Evolutionary conservation across 2,113 vertebrate species (phyloP).

Genomic region (Sporophila hypoxantha): DNA sequence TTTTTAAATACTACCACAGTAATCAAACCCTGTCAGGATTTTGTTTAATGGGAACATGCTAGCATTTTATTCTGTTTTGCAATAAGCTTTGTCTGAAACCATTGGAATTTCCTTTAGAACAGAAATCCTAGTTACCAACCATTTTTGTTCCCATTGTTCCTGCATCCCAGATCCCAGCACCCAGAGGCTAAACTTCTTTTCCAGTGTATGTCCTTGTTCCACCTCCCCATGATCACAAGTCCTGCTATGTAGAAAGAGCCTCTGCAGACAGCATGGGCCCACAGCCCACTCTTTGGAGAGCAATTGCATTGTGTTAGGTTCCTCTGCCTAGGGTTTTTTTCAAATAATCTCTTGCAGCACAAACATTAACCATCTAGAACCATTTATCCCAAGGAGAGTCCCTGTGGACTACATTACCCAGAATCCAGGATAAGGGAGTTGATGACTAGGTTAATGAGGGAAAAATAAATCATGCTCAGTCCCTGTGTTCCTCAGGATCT

Average conservation of each 20-base stretch:
- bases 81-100: constrained; percentile 10
- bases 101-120: constrained; percentile 28
- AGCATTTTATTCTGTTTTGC: constrained; percentile 19
- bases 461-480: not conserved
- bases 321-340: not conserved
- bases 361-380: not conserved
- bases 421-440: not conserved
- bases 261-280: not conserved
- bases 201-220: not conserved
- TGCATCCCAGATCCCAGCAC: not conserved
- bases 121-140: constrained; percentile 15
- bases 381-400: not conserved
- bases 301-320: not conserved
- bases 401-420: not conserved
- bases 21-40: not conserved
- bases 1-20: not conserved
- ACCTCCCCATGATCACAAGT: not conserved
- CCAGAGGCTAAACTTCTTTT: constrained; percentile 10
- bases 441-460: not conserved
- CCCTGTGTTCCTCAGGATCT: not conserved
- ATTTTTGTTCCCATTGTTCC: constrained; percentile 24
- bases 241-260: not conserved
- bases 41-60: not conserved
- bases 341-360: not conserved
- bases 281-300: not conserved